Conservation (phyloP, 2,888 invertebrate genomes). For the Octonoba sinensis region DNA sequence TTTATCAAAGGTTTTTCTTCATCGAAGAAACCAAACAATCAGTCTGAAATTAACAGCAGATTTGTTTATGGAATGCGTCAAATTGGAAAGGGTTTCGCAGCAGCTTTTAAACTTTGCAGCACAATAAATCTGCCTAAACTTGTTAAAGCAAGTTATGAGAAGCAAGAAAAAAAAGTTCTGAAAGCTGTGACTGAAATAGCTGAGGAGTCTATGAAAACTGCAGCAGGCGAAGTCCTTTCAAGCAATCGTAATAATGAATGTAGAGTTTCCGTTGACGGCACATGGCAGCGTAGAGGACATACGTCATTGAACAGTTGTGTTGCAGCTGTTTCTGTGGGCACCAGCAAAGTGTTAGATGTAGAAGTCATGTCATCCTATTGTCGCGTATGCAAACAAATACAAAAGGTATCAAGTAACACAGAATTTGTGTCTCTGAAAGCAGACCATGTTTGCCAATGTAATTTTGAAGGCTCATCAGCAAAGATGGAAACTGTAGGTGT, state of each 20-base stretch:
- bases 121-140: slow-evolving; percentile 15
- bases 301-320: slow-evolving; percentile 34
- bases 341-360: slow-evolving; percentile 16
- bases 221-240: slow-evolving; percentile 4
- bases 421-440: not conserved
- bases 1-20: too few relatives aligned
- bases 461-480: too few relatives aligned
- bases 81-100: too few relatives aligned
- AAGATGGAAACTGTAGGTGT: too few relatives aligned
- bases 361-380: slow-evolving; percentile 21
- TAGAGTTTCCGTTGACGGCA: too few relatives aligned
- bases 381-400: too few relatives aligned
- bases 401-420: not conserved
- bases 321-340: slow-evolving; percentile 11
- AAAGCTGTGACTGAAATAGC: slow-evolving; percentile 1
- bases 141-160: not conserved
- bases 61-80: too few relatives aligned
- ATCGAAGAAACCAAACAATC: too few relatives aligned
- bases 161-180: slow-evolving; percentile 7
- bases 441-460: slow-evolving; percentile 3
- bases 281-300: slow-evolving; percentile 24
- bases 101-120: slow-evolving; percentile 10
- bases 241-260: not conserved
- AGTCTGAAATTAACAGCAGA: too few relatives aligned
- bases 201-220: slow-evolving; percentile 6